Evolutionary conservation across 2,113 vertebrate genomes (phyloP).

Genomic region (Potamarius usumacintae): DNA sequence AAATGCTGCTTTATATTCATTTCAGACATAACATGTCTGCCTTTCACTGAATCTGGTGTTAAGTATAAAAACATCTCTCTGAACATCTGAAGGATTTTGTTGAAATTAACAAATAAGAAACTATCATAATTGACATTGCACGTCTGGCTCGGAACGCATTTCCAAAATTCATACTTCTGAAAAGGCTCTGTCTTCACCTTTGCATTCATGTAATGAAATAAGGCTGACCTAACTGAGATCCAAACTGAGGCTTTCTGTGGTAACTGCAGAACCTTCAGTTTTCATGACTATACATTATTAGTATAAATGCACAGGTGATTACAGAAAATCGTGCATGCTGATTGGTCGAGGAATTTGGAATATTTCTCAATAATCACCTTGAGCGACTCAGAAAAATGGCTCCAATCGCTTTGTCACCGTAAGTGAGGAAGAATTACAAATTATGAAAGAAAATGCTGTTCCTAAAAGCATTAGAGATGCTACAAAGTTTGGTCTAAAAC

Average conservation of each 20-base stretch:
- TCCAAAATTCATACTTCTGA: not conserved
- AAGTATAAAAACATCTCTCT: constrained; percentile 12
- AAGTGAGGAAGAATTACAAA: too few species aligned
- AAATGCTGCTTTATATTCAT: constrained; percentile 24
- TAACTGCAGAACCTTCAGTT: not conserved
- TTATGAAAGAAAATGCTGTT: too few species aligned
- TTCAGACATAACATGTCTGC: not conserved
- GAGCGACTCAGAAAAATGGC: too few species aligned
- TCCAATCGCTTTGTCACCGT: too few species aligned
- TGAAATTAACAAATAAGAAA: constrained; percentile 44
- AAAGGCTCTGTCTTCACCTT: not conserved
- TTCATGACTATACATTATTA: not conserved
- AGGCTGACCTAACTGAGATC: not conserved
- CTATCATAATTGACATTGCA: constrained; percentile 42
- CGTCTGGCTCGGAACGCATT: constrained; percentile 20
- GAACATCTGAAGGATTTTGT: constrained; percentile 37
- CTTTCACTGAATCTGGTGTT: constrained; percentile 1
- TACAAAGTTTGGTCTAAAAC: too few species aligned
- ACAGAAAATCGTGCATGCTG: too few species aligned
- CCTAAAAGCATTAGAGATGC: too few species aligned
- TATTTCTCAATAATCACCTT: too few species aligned
- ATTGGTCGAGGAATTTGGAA: too few species aligned
- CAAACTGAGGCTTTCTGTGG: not conserved
- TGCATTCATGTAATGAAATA: not conserved
- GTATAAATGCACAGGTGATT: too few species aligned